Evolutionary conservation across 2,888 invertebrate species (phyloP).

Genomic region (Mycogona germanica): DNA sequence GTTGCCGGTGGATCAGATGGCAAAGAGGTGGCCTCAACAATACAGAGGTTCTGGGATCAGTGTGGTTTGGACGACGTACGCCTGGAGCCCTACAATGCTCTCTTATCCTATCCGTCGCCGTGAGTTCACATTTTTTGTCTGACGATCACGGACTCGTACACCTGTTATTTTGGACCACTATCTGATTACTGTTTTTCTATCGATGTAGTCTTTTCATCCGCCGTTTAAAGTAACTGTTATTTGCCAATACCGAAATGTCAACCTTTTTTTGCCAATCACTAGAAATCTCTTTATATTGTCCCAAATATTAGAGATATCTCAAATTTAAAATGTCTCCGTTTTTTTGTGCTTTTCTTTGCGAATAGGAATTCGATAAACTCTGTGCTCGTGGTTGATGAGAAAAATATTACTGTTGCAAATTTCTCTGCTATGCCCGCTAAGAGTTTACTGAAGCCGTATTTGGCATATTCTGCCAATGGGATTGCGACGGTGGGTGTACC

Average conservation of each 20-base stretch:
- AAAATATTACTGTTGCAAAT: slow-evolving; percentile 7
- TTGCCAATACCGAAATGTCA: no score
- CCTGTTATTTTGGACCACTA: background rate
- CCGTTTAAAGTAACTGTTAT: no score
- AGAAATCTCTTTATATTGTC: no score
- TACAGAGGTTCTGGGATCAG: slow-evolving; percentile 11
- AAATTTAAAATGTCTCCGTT: background rate
- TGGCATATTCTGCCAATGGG: slow-evolving; percentile 16
- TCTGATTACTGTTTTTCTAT: no score
- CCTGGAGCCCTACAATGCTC: slow-evolving; percentile 11
- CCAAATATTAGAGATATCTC: no score
- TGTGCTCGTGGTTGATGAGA: slow-evolving; percentile 3
- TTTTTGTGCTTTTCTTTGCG: background rate
- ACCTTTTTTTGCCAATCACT: no score
- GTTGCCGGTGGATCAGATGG: slow-evolving; percentile 15
- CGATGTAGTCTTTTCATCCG: no score
- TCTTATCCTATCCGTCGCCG: slow-evolving; percentile 18
- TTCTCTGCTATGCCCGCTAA: background rate
- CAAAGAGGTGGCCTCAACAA: slow-evolving; percentile 9
- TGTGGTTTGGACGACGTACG: slow-evolving; percentile 15
- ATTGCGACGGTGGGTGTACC: slow-evolving; percentile 5
- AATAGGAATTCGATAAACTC: background rate
- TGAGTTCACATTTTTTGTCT: slow-evolving; percentile 7
- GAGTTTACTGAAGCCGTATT: slow-evolving; percentile 14
- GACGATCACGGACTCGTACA: background rate